A percentile compares a stretch with the other conserved stretches of the same genome.
These are phyloP conservation scores for Mormyrops boulengeri DNA, from an alignment of 2,797 vertebrate genomes.

Conservation along the genomic window DNA sequence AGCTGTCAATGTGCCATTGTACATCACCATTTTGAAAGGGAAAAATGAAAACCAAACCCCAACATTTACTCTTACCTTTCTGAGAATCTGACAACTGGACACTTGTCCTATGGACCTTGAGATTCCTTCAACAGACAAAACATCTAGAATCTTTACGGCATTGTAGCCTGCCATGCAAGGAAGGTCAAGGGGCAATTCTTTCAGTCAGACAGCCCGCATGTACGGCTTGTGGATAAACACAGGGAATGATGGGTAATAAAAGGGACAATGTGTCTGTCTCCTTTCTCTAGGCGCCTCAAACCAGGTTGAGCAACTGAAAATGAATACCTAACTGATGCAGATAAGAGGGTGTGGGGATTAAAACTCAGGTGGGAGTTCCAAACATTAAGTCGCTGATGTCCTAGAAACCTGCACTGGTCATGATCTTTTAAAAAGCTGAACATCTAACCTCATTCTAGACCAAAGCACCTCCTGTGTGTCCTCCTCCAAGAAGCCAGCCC, in stretches of 20 bases:
- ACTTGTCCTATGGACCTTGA: not conserved
- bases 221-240: slow-evolving; percentile 64
- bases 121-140: not conserved
- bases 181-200: not conserved
- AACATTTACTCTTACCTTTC: not conserved
- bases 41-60: not conserved
- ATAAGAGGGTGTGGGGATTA: slow-evolving; percentile 37
- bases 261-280: slow-evolving; percentile 50
- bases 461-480: not conserved
- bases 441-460: not conserved
- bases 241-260: slow-evolving; percentile 53
- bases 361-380: not conserved
- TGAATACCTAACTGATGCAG: slow-evolving; percentile 53
- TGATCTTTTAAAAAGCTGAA: not conserved
- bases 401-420: not conserved
- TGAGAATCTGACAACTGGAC: not conserved
- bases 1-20: not conserved
- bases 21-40: not conserved
- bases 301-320: slow-evolving; percentile 47
- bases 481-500: not conserved
- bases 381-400: not conserved
- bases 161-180: not conserved
- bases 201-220: slow-evolving; percentile 22
- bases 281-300: slow-evolving; percentile 51
- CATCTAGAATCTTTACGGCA: not conserved